Evolutionary conservation across 2,797 vertebrate genomes (phyloP), one percentile per base, ranked within the genome.

Genomic region (Propithecus perrieri): DNA sequence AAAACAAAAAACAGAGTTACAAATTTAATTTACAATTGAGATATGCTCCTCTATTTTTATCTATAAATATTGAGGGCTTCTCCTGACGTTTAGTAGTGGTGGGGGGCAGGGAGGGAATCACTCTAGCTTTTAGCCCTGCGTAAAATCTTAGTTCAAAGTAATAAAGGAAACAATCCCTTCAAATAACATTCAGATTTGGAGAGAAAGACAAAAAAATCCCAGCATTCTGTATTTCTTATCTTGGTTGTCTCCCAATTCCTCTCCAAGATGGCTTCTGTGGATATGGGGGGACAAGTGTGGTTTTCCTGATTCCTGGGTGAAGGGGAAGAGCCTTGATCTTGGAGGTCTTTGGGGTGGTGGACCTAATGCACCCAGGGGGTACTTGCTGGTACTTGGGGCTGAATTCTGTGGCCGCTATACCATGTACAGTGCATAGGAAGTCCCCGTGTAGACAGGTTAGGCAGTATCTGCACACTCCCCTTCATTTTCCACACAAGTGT

Each of bases 91-190:
- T 35, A 84, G 0, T 67, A 89, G 30, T 43, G 24, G 55, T 2
- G 22, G n/a, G 48, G 12, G 48, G 48, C 48, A 59, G 11, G 26
- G 7, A 3, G 35, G 26, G 2, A 13, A 48, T 38, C 13, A 80
- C 35, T 20, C 10, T 43, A 72, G 63, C 4, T 43, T 84, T 87
- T 38, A 91, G 38, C 20, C 8, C 22, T 61, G 33, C 30, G 14
- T 76, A 5, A 95, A 89, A 93, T 81, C 38, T 78, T 91, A 93
- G 35, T 85, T 93, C 76, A 81, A 89, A 85, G 53, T 55, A 80
- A 85, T 81, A 75, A 26, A 76, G 75, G 11, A 24, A 93, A 33
- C 17, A 71, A 50, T 71, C 1, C 13, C 28, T 69, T 63, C 11
- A 91, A 30, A 59, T 33, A 63, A 76, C 46, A 22, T 2, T 90